Percentiles rank a stretch among this genome's conserved stretches.
Conservation (phyloP, 2,113 vertebrate genomes). For the Polypterus bichir region DNA sequence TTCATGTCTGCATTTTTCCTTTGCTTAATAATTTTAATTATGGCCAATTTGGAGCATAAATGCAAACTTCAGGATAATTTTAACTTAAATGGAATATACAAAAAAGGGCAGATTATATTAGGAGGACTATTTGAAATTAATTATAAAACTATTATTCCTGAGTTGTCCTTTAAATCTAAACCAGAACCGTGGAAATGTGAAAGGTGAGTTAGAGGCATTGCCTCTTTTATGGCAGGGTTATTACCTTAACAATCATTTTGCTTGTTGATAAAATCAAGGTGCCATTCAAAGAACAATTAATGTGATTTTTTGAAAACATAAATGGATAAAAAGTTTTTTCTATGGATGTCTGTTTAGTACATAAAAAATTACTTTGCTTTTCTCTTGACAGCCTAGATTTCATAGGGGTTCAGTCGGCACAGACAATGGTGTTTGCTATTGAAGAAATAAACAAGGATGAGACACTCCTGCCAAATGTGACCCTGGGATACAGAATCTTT, state of each 20-base stretch:
- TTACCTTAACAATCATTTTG: too few relatives aligned
- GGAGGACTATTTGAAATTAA: not conserved
- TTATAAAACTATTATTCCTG: not conserved
- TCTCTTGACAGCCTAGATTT: slow-evolving; percentile 30
- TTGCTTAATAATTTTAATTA: not conserved
- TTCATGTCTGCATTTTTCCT: not conserved
- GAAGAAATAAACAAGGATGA: slow-evolving; percentile 38
- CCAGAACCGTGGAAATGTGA: not conserved
- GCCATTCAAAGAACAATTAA: too few relatives aligned
- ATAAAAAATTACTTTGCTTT: not conserved
- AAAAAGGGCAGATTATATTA: not conserved
- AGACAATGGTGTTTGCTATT: slow-evolving; percentile 42
- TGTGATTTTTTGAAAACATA: too few relatives aligned
- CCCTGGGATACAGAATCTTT: slow-evolving; percentile 37
- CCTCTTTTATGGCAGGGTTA: not conserved
- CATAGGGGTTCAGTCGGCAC: slow-evolving; percentile 30
- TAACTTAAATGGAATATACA: not conserved
- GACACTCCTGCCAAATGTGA: slow-evolving; percentile 34
- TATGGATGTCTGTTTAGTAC: too few relatives aligned
- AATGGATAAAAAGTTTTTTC: too few relatives aligned
- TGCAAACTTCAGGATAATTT: not conserved
- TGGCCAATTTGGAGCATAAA: not conserved
- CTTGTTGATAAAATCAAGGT: too few relatives aligned
- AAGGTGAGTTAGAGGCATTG: not conserved
- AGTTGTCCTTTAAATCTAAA: not conserved